Evolutionary conservation across 2,113 vertebrate species (phyloP).

Genomic region (Platysteira castanea): DNA sequence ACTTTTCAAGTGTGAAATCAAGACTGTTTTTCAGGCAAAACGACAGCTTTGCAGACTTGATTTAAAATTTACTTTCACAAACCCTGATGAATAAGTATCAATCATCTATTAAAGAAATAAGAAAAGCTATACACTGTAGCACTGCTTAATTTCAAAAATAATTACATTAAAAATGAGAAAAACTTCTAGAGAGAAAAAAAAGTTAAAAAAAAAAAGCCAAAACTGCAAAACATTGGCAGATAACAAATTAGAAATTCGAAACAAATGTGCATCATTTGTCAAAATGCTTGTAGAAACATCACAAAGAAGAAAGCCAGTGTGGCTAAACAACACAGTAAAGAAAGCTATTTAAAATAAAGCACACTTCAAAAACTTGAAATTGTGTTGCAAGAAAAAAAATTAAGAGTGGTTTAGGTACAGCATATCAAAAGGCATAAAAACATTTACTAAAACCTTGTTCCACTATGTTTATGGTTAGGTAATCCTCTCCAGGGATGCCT

Average conservation of each 20-base stretch:
- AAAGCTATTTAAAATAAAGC: not conserved
- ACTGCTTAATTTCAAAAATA: not conserved
- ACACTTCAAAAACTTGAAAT: not conserved
- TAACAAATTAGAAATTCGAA: not conserved
- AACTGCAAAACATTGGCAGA: not conserved
- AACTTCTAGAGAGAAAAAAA: not conserved
- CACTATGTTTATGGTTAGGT: not conserved
- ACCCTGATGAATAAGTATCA: not conserved
- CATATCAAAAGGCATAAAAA: not conserved
- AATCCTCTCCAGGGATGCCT: not conserved
- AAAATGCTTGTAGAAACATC: not conserved
- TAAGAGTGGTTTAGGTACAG: not conserved
- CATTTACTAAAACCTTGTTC: not conserved
- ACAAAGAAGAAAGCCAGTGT: not conserved
- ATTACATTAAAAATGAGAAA: not conserved
- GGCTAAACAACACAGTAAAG: not conserved
- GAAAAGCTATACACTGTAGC: not conserved
- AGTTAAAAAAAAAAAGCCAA: not conserved
- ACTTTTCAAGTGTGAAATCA: not conserved
- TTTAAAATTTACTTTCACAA: not conserved
- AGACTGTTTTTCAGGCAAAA: not conserved
- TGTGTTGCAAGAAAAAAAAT: not conserved
- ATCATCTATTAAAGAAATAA: not conserved
- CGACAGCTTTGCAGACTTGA: not conserved
- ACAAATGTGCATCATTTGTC: not conserved